phyloP scores from a whole-genome alignment of 2,113 vertebrate genomes.

The Taxidea taxus region DNA sequence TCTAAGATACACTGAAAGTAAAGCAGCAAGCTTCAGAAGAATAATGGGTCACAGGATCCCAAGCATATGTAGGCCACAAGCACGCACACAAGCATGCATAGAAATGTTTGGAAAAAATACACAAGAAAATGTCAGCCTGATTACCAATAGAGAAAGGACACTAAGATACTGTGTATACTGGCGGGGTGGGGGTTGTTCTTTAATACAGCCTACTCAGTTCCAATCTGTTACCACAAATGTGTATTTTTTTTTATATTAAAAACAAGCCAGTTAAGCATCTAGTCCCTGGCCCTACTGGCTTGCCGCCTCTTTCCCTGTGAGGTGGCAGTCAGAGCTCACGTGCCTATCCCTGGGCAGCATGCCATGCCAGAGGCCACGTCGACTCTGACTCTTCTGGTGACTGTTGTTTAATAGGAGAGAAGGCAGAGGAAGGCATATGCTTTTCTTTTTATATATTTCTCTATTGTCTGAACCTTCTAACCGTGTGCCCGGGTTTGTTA shows the following conservation, averaged over 20 bases:
- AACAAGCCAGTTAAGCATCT: neutral
- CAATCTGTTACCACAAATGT: neutral
- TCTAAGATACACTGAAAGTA: too few species aligned
- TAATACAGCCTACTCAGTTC: neutral
- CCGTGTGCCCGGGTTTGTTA: neutral
- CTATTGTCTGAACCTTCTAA: neutral
- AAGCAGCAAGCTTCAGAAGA: neutral
- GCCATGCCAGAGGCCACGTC: fast-evolving
- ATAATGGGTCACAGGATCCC: neutral
- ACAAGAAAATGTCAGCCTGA: neutral
- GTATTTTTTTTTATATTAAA: neutral
- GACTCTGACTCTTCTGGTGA: neutral
- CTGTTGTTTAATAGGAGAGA: neutral
- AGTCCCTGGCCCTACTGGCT: neutral
- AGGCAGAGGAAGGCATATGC: neutral
- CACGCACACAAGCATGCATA: neutral
- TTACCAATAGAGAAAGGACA: neutral
- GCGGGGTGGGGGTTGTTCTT: neutral
- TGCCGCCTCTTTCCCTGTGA: neutral
- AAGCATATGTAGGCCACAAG: fast-evolving
- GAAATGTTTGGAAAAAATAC: neutral
- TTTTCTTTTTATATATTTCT: neutral
- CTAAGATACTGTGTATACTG: neutral
- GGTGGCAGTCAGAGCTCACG: neutral
- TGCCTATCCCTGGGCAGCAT: neutral